Evolutionary conservation across 1,140 invertebrate species (phyloP), one percentile per base, ranked within the genome.

Genomic region (Thrips palmi): DNA sequence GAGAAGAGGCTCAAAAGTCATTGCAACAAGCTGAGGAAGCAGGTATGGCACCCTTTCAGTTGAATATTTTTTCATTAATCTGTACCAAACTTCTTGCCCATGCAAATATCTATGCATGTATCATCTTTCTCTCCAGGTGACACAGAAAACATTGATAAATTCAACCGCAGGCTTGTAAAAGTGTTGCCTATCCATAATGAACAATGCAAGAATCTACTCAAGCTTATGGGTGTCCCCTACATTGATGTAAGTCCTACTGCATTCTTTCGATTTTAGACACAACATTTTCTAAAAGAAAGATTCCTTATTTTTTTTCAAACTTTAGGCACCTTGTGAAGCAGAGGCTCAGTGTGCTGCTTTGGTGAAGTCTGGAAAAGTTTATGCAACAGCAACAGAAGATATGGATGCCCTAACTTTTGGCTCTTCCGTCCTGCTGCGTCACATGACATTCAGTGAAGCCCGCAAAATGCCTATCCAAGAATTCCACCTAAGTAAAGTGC

Each of bases 401-500:
- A 99, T 99, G 96, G 96, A 99, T 59, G 89, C 89, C 0, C 62
- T 99, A 3, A 98, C 94, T 0, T 99, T 99, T 64, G 94, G 93
- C 3, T 78, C 89, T 0, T 74, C 61, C 39, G 68, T 97, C 32
- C 61, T 98, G 2, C 57, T 98, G 4, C 64, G 93, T 1, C 88
- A 94, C 54, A 65, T 97, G 42, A 97, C 93, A 1, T 93, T 92
- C 53, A 92, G 86, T 46, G 93, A 97, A 64, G 91, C 91, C 0
- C 70, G 86, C 50, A 97, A 98, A 61, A 80, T 97, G 75, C 92
- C 92, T 1, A 84, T 92, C 28, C 83, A 96, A 63, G 93, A 99
- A 64, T 87, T 92, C 54, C 74, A 85, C 55, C 68, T 92, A 35
- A 70, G 80, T 32, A 77, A 76, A 62, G 74, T 97, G 20, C 60